Percentiles rank a stretch among this genome's conserved stretches.
Evolutionary conservation across 2,797 vertebrate species (phyloP).

Genomic region (Brachyalestes nurse): DNA sequence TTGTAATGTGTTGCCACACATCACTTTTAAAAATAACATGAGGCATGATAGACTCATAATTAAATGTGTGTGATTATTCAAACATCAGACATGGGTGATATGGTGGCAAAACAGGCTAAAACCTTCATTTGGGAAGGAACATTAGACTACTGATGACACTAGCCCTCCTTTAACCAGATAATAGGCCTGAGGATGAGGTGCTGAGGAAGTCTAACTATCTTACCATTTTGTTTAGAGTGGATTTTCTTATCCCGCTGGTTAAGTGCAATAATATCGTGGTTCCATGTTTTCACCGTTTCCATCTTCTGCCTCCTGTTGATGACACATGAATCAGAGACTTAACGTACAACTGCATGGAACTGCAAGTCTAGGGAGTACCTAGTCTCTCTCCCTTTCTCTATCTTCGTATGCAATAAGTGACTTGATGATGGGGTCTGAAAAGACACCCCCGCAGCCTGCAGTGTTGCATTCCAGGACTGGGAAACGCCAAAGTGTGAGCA

Average conservation of each 20-base stretch:
- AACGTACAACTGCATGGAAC: not conserved
- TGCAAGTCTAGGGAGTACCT: not conserved
- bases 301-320: conserved; percentile 72
- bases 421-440: conserved; percentile 32
- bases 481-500: conserved; percentile 20
- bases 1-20: no score
- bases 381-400: not conserved
- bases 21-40: no score
- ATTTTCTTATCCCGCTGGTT: conserved; percentile 66
- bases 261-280: conserved; percentile 64
- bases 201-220: conserved; percentile 59
- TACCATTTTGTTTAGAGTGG: conserved; percentile 59
- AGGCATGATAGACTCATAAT: no score
- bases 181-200: not conserved
- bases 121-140: not conserved
- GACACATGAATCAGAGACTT: not conserved
- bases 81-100: no score
- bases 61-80: no score
- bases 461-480: conserved; percentile 52
- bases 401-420: conserved; percentile 26
- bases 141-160: not conserved
- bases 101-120: not conserved
- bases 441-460: conserved; percentile 53
- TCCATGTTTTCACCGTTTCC: conserved; percentile 73
- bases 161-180: not conserved